Percentiles rank a stretch among this genome's conserved stretches.
Conservation (phyloP, 2,113 vertebrate species). For the Eptatretus burgeri region DNA sequence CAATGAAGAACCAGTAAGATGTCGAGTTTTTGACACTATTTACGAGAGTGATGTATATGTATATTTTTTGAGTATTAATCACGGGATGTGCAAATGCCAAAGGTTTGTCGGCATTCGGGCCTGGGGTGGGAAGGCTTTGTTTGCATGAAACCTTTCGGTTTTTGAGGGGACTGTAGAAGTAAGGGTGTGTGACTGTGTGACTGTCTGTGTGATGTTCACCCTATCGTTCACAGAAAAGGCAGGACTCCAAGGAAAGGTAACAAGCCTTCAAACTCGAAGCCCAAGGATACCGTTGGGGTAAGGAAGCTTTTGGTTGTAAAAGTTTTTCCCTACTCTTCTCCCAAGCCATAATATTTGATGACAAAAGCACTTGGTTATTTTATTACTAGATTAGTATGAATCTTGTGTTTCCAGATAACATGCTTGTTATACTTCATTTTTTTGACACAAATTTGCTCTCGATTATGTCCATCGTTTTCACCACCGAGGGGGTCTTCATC, state of each 20-base stretch:
- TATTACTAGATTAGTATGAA: not conserved
- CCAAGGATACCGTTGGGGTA: slow-evolving; percentile 40
- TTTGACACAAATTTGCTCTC: not conserved
- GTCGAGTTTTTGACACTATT: too few relatives aligned
- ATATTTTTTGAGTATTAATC: too few relatives aligned
- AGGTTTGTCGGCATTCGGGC: too few relatives aligned
- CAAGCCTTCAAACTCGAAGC: slow-evolving; percentile 19
- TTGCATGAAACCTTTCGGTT: too few relatives aligned
- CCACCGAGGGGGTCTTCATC: not conserved
- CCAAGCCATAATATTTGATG: not conserved
- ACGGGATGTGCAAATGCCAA: too few relatives aligned
- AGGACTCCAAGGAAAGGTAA: slow-evolving; percentile 11
- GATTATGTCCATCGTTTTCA: not conserved
- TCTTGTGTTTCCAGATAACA: not conserved
- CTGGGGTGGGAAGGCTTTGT: too few relatives aligned
- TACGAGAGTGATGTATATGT: too few relatives aligned
- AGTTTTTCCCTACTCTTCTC: not conserved
- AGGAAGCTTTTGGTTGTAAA: slow-evolving; percentile 12
- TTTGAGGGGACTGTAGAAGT: too few relatives aligned
- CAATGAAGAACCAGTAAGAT: too few relatives aligned
- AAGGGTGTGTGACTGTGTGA: too few relatives aligned
- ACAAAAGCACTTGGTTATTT: not conserved
- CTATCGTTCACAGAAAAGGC: too few relatives aligned
- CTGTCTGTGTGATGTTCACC: too few relatives aligned
- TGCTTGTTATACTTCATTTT: not conserved